Evolutionary conservation across 2,888 invertebrate genomes (phyloP).

Genomic region (Deilephila elpenor): DNA sequence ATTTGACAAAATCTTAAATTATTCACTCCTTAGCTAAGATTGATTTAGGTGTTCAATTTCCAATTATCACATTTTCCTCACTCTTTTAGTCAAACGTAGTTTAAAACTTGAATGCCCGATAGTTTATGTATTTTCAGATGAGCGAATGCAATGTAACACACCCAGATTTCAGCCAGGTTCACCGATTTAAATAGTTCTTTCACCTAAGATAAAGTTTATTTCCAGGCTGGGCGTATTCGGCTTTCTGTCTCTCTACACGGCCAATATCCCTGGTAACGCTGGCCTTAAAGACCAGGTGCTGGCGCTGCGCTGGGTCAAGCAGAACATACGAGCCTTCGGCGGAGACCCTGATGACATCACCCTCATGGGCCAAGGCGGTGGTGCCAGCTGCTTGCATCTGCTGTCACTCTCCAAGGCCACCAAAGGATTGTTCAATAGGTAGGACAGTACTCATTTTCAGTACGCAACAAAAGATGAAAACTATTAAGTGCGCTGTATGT

Average conservation of each 20-base stretch:
- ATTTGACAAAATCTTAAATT: too few relatives aligned
- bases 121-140: too few relatives aligned
- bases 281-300: conserved; percentile 65
- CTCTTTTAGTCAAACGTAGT: too few relatives aligned
- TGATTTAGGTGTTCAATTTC: too few relatives aligned
- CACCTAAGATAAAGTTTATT: conserved; percentile 18
- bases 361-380: conserved; percentile 67
- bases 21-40: too few relatives aligned
- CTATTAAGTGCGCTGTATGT: too few relatives aligned
- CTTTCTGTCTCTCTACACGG: conserved; percentile 62
- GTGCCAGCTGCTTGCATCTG: conserved; percentile 58
- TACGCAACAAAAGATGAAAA: too few relatives aligned
- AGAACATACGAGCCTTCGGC: conserved; percentile 62
- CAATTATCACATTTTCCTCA: too few relatives aligned
- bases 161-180: too few relatives aligned
- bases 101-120: too few relatives aligned
- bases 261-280: conserved; percentile 66
- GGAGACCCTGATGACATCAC: conserved; percentile 66
- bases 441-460: neutral
- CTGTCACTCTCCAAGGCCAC: conserved; percentile 56
- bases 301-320: conserved; percentile 65
- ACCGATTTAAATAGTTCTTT: too few relatives aligned
- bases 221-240: conserved; percentile 67
- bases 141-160: too few relatives aligned
- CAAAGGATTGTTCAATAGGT: conserved; percentile 63